phyloP scores from a whole-genome alignment of 2,888 invertebrate species.

The Hylaea fasciaria region DNA sequence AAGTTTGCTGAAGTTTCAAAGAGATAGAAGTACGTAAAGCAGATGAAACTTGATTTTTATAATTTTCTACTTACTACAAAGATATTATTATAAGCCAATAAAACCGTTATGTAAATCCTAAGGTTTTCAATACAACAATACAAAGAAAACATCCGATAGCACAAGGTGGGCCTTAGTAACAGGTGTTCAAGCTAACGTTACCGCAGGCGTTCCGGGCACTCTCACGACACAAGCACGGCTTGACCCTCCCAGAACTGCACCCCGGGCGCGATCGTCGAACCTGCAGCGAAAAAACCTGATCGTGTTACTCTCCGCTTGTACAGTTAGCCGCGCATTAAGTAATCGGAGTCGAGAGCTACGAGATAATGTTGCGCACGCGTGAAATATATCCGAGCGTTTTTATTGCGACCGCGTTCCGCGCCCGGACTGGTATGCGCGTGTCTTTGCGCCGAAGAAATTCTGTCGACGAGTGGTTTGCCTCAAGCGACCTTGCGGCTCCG shows the following conservation, averaged over 20 bases:
- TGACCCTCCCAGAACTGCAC: conserved; percentile 55
- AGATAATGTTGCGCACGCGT: conserved; percentile 84
- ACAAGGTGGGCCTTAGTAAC: neutral
- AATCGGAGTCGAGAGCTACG: conserved; percentile 80
- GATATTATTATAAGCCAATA: too few species aligned
- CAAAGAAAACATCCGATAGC: too few species aligned
- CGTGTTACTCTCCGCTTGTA: conserved; percentile 77
- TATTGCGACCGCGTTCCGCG: conserved; percentile 80
- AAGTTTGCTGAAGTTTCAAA: too few species aligned
- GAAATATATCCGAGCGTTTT: conserved; percentile 83
- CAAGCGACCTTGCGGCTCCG: conserved; percentile 79
- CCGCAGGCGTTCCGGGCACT: conserved; percentile 5
- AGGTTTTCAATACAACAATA: too few species aligned
- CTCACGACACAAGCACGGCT: conserved; percentile 26
- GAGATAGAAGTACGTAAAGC: too few species aligned
- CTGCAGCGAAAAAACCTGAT: conserved; percentile 79
- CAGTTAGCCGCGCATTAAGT: conserved; percentile 83
- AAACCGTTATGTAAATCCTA: too few species aligned
- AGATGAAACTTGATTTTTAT: too few species aligned
- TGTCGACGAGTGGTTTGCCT: conserved; percentile 83
- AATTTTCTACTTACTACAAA: too few species aligned
- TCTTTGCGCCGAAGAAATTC: conserved; percentile 79
- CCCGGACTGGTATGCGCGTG: conserved; percentile 73
- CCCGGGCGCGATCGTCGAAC: conserved; percentile 76
- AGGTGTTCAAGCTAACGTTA: neutral